Conservation (phyloP, 92 coral and sea anemone genomes). For the Muricea muricata region DNA sequence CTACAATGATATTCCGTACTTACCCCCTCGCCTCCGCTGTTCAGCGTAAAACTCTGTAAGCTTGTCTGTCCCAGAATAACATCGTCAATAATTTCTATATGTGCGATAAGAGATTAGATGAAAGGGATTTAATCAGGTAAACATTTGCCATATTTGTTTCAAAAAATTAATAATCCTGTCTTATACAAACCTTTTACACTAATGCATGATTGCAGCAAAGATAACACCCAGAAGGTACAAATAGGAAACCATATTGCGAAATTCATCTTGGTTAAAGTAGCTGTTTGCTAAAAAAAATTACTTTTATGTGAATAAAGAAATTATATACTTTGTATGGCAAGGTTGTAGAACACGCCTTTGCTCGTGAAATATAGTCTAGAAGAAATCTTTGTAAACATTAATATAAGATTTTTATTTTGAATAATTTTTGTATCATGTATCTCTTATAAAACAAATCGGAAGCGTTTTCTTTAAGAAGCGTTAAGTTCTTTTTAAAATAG, state of each 20-base stretch:
- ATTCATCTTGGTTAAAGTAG: background rate
- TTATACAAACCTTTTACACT: background rate
- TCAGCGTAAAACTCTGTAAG: background rate
- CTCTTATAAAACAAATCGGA: background rate
- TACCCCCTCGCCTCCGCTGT: background rate
- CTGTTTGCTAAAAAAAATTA: background rate
- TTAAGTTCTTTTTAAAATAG: no score
- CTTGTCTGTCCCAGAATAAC: background rate
- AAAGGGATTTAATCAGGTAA: no score
- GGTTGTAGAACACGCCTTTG: background rate
- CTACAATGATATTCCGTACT: background rate
- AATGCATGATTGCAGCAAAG: background rate
- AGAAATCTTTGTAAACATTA: background rate
- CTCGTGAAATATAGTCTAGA: background rate
- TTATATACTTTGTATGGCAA: no score
- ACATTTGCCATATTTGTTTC: no score
- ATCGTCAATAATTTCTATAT: background rate
- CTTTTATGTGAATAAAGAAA: no score
- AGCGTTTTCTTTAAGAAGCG: no score
- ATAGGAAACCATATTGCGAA: background rate
- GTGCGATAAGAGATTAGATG: background rate
- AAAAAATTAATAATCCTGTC: background rate
- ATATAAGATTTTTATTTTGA: background rate
- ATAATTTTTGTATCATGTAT: background rate
- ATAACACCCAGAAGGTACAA: background rate